These are phyloP conservation scores for Aphaenogaster rudis DNA, from an alignment of 1,140 invertebrate genomes.

Conservation along the genomic window DNA sequence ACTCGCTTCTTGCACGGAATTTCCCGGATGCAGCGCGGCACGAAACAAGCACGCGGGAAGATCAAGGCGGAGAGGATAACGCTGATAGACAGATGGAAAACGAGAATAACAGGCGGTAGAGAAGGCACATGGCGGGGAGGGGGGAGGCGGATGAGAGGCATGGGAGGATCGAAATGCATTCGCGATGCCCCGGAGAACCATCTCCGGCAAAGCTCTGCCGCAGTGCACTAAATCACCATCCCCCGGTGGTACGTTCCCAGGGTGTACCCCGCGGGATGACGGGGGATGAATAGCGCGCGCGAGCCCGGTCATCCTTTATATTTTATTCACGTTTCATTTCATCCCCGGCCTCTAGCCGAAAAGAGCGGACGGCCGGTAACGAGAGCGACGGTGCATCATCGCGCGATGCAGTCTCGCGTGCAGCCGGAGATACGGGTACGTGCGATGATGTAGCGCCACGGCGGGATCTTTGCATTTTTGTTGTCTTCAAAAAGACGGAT, in stretches of 20 bases:
- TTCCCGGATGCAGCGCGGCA: neutral
- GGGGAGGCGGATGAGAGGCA: neutral
- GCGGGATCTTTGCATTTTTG: neutral
- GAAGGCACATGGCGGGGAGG: neutral
- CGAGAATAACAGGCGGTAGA: conserved; percentile 6
- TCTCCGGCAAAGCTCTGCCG: conserved; percentile 67
- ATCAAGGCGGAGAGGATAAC: conserved; percentile 23
- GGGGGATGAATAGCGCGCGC: conserved; percentile 23
- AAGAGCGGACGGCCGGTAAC: conserved; percentile 21
- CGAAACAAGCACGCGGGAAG: conserved; percentile 4
- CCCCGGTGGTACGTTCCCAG: conserved; percentile 1
- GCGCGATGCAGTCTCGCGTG: conserved; percentile 5
- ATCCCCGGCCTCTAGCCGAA: conserved; percentile 43
- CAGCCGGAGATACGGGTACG: neutral
- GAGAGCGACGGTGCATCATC: conserved; percentile 19
- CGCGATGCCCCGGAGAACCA: conserved; percentile 68
- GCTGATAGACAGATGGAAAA: conserved; percentile 57
- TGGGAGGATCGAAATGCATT: conserved; percentile 60
- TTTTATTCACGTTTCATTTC: conserved; percentile 83
- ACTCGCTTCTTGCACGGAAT: neutral
- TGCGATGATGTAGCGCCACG: neutral
- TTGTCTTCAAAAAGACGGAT: neutral
- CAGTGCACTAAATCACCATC: conserved; percentile 79
- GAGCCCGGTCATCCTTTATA: conserved; percentile 78
- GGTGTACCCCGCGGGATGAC: conserved; percentile 37